Evolutionary conservation across 2,888 invertebrate genomes (phyloP), one percentile per base, ranked within the genome.

Genomic region (Corbicula japonica): DNA sequence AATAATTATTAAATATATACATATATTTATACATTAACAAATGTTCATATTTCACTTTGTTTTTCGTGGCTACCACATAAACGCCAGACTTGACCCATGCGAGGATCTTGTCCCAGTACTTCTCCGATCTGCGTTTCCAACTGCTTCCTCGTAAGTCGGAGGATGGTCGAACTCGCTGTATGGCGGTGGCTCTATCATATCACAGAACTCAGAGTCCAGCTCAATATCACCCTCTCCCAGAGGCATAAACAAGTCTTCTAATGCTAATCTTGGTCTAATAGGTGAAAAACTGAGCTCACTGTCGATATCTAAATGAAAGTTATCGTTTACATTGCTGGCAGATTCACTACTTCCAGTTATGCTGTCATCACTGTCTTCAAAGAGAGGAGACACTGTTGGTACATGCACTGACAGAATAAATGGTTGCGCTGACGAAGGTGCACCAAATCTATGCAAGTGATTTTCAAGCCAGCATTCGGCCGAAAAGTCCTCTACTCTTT

Each of bases 381-480:
- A 66, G 8, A 77, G 41, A 15, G 78, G 73, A 30, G 68, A 28
- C 12, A 34, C 38, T 54, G 54, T 30, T n/a, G 10, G 30, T 6
- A 32, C n/a, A n/a, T n/a, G 32, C n/a, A 15, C 28, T 28, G 69
- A 28, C 15, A 38, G 41, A 32, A 70, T n/a, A 56, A 21, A 8
- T 28, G 50, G 62, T 6, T 32, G 44, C 26, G 38, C 32, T 34
- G 46, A 34, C n/a, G 60, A 18, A 4, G 77, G 74, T 6, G 63
- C 48, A 6, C 86, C 87, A 77, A 86, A 87, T 23, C 77, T 78
- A 46, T 88, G 86, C 1, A 89, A 70, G 60, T 86, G 86, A 44
- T 87, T 80, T 56, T 89, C 88, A 1, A 89, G 74, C 89, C 89
- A 89, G 63, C 89, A 89, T 32, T 87, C 85, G 6, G 86, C 26